These are phyloP conservation scores for Globodera ellingtonae DNA, from an alignment of 1,140 invertebrate species.

Conservation along the genomic window DNA sequence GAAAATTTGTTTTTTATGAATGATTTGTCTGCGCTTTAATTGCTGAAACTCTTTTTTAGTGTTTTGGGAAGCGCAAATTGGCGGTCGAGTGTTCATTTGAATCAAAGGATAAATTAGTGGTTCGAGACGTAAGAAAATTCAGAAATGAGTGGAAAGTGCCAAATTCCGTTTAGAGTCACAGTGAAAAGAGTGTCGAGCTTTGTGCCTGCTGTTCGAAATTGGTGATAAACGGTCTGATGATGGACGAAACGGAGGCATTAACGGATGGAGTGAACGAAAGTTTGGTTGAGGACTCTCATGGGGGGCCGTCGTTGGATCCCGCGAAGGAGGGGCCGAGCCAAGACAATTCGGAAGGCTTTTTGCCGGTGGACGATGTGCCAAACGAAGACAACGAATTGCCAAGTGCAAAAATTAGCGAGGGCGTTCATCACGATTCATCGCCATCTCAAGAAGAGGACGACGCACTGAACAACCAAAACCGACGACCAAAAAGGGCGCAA, in stretches of 20 bases:
- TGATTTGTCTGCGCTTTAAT: no score
- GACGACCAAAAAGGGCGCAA: no score
- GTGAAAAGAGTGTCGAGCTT: conserved; percentile 5
- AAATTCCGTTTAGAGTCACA: background rate
- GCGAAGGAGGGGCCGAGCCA: background rate
- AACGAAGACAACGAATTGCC: background rate
- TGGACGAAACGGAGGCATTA: background rate
- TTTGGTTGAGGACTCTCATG: background rate
- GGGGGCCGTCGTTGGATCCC: background rate
- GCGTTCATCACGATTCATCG: no score
- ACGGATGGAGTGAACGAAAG: background rate
- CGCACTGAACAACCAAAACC: no score
- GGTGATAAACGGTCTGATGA: background rate
- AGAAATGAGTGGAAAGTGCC: background rate
- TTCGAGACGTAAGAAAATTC: background rate
- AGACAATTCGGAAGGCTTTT: background rate
- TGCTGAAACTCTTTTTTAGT: conserved; percentile 2
- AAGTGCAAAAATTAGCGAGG: background rate
- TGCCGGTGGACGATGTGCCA: background rate
- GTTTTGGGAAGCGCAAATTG: background rate
- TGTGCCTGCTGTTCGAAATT: conserved; percentile 11
- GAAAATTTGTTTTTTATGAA: background rate
- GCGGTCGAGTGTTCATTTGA: background rate
- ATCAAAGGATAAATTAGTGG: background rate
- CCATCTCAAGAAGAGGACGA: no score